Evolutionary conservation across 2,888 invertebrate species (phyloP).

Genomic region (Lydus trimaculatus): DNA sequence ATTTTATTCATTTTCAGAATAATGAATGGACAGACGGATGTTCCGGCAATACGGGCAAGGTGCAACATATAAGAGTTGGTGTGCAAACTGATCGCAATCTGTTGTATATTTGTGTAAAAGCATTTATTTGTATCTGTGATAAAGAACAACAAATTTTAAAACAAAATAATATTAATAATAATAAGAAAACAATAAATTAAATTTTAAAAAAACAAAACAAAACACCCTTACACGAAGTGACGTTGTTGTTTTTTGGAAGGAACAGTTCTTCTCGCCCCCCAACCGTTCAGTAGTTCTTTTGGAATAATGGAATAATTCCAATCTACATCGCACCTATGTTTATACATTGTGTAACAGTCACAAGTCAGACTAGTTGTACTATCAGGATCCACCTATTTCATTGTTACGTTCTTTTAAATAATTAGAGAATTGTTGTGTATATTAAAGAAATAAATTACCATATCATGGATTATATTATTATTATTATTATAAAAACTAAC

Average conservation of each 20-base stretch:
- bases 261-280: neutral
- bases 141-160: constrained; percentile 52
- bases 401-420: constrained; percentile 55
- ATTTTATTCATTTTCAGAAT: constrained; percentile 44
- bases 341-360: constrained; percentile 43
- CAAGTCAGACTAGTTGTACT: constrained; percentile 43
- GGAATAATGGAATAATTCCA: constrained; percentile 40
- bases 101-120: constrained; percentile 61
- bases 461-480: constrained; percentile 58
- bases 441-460: constrained; percentile 52
- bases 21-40: constrained; percentile 22
- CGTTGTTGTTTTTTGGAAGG: constrained; percentile 40
- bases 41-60: constrained; percentile 54
- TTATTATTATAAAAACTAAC: constrained; percentile 52
- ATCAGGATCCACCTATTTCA: constrained; percentile 49
- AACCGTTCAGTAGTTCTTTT: constrained; percentile 34
- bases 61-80: constrained; percentile 53
- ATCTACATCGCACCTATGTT: constrained; percentile 39
- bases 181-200: neutral
- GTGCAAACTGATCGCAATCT: constrained; percentile 53
- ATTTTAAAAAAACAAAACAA: neutral
- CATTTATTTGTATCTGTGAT: constrained; percentile 64
- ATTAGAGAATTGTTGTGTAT: constrained; percentile 59
- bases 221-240: constrained; percentile 19
- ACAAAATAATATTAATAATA: constrained; percentile 33